These are phyloP conservation scores for Drosophila diplacantha DNA, from an alignment of 2,888 invertebrate genomes.

Conservation along the genomic window DNA sequence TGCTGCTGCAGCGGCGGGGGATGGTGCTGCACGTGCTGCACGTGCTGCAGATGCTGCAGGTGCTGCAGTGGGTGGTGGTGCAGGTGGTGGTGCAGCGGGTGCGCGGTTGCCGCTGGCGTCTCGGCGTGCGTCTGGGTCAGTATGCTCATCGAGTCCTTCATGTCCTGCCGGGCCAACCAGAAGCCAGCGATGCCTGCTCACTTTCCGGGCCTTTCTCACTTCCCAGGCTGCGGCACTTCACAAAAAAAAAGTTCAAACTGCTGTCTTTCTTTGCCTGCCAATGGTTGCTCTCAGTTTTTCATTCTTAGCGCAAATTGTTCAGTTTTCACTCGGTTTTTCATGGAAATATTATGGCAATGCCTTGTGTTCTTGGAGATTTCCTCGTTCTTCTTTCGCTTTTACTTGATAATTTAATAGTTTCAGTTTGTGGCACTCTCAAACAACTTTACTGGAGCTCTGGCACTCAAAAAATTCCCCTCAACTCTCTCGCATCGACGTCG, in stretches of 20 bases:
- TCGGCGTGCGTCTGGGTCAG: slow-evolving; percentile 67
- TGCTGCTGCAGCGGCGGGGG: slow-evolving; percentile 25
- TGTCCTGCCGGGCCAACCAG: slow-evolving; percentile 27
- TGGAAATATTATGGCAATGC: rapidly evolving
- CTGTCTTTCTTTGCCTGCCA: not conserved
- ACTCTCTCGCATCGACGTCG: slow-evolving; percentile 31
- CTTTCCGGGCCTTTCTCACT: not conserved
- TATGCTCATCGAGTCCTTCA: slow-evolving; percentile 77
- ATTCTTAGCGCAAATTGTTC: not conserved
- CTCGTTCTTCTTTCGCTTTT: not conserved
- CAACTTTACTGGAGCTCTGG: not conserved
- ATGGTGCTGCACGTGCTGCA: slow-evolving; percentile 5
- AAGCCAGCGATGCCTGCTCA: not conserved
- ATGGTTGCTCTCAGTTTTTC: not conserved
- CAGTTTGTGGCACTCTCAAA: not conserved
- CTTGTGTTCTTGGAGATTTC: no score
- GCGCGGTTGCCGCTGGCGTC: slow-evolving; percentile 52
- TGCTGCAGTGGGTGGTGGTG: slow-evolving; percentile 28
- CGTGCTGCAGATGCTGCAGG: slow-evolving; percentile 43
- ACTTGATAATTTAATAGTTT: not conserved
- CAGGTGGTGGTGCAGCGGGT: slow-evolving; percentile 40
- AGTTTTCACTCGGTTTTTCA: not conserved
- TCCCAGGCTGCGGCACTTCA: slow-evolving; percentile 3
- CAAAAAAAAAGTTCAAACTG: slow-evolving; percentile 6
- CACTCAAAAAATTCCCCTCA: slow-evolving; percentile 7